Evolutionary conservation across 2,888 invertebrate species (phyloP), one percentile per base, ranked within the genome.

Genomic region (Spisula solida): DNA sequence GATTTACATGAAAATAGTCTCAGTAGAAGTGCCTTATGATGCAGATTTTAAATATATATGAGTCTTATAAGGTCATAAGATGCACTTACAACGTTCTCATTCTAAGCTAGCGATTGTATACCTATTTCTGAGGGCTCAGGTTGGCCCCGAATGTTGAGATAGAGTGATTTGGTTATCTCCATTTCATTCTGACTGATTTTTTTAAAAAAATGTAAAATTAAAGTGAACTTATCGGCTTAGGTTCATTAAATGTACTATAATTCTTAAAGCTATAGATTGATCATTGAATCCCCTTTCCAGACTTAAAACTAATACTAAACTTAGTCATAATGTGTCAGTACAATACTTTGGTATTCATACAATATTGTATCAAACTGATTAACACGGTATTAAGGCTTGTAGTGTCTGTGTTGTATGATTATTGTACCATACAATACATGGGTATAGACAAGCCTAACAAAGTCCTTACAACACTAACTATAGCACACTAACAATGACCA

Each of bases 331-430:
- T 66, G 12, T 12, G n/a, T 25, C 25, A 0, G 25, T 10, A 25
- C 10, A 66, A 66, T 66, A 66, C 60, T 25, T 66, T 66, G 60
- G n/a, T 25, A 66, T 25, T 66, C 6, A 25, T 66, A 66, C 60
- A 66, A 66, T 66, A 12, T 66, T 25, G n/a, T 66, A 66, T 25
- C n/a, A 66, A 66, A 66, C 60, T 66, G 60, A 25, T 66, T 66
- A 25, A 66, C 60, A 66, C 8, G 25, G 60, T 66, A 66, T 66
- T 66, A 25, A 25, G n/a, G 25, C 60, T 25, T 66, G 25, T 25
- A 66, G 25, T 66, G n/a, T 66, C 10, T n/a, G 25, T 66, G 25
- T 25, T 25, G 1, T 51, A 25, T 25, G 56, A 56, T 56, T 56
- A 0, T 18, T 56, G 25, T 25, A 66, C 60, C 25, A 25, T 66